Evolutionary conservation across 2,797 vertebrate species (phyloP), one percentile per base, ranked within the genome.

Genomic region (Chiroxiphia lanceolata): DNA sequence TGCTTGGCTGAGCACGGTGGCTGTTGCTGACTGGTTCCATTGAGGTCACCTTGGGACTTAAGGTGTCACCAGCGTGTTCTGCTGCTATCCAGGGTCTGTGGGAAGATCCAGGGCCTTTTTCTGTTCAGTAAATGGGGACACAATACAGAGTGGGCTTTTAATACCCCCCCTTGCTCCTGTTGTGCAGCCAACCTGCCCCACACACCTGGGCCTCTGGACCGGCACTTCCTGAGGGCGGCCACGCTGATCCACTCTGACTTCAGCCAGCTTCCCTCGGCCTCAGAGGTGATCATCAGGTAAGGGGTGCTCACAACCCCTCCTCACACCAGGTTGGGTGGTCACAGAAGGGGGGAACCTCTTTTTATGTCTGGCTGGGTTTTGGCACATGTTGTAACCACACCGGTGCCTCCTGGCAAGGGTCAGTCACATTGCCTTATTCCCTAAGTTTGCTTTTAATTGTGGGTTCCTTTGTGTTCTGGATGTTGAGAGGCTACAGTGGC

Each of bases 201-300:
- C 3, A 36, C 10, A 0, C 61, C 83, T 0, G 97, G 97, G 25
- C 93, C 97, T 47, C 98, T 97, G 83, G 98, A 99, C 15, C 97
- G 96, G 53, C 96, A 98, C 85, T 99, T 99, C 98, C 98, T 99
- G 75, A 98, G 98, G 70, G 99, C 99, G 1, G 95, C 98, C 40
- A 96, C 98, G 0, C 98, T 99, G 56, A 98, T 99, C 94, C 99
- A 99, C 92, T 97, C 98, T 0, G 98, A 99, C 97, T 99, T 99
- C 94, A 98, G 95, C 94, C 97, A 95, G 95, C 97, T 98, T 83
- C 98, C 98, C 14, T 83, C 97, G 10, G 98, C 99, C 90, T 99
- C 99, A 22, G 99, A 99, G 93, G 96, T 99, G 92, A 99, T 99
- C 29, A 74, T 99, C 96, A 99, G 99, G 99, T 99, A 96, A 97